These are phyloP conservation scores for Catajapyx aquilonaris DNA, from an alignment of 1,140 invertebrate species.

Conservation along the genomic window DNA sequence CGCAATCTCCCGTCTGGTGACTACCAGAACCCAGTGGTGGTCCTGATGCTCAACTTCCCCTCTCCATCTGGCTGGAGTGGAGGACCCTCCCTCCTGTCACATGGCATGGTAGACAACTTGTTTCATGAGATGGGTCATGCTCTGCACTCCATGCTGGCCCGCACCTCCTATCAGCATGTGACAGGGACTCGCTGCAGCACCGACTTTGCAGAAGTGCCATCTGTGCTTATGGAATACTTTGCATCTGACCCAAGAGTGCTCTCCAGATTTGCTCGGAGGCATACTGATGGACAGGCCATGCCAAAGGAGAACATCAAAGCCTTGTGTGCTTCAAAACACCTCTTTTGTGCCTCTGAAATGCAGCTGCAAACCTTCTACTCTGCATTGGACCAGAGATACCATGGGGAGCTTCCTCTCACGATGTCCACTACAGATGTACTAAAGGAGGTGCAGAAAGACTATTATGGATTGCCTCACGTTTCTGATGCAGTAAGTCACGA, in stretches of 20 bases:
- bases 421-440: conserved; percentile 47
- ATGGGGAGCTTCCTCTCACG: conserved; percentile 33
- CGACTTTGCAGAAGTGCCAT: conserved; percentile 96
- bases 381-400: conserved; percentile 72
- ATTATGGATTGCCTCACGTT: conserved; percentile 71
- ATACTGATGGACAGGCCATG: conserved; percentile 67
- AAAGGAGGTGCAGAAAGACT: conserved; percentile 51
- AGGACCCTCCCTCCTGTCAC: conserved; percentile 53
- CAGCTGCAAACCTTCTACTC: conserved; percentile 83
- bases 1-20: conserved; percentile 52
- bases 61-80: conserved; percentile 39
- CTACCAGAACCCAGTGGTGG: conserved; percentile 83
- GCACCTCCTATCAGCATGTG: conserved; percentile 89
- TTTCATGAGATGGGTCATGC: conserved; percentile 99
- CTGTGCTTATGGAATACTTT: conserved; percentile 96
- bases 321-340: conserved; percentile 57
- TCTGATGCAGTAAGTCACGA: conserved; percentile 46
- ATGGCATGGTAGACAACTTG: conserved; percentile 77
- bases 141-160: conserved; percentile 93
- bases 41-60: conserved; percentile 75
- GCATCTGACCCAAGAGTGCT: conserved; percentile 70
- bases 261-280: conserved; percentile 71
- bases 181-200: conserved; percentile 91
- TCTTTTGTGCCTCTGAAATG: conserved; percentile 75
- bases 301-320: conserved; percentile 50